Evolutionary conservation across 2,113 vertebrate species (phyloP).

Genomic region (Ahaetulla prasina): DNA sequence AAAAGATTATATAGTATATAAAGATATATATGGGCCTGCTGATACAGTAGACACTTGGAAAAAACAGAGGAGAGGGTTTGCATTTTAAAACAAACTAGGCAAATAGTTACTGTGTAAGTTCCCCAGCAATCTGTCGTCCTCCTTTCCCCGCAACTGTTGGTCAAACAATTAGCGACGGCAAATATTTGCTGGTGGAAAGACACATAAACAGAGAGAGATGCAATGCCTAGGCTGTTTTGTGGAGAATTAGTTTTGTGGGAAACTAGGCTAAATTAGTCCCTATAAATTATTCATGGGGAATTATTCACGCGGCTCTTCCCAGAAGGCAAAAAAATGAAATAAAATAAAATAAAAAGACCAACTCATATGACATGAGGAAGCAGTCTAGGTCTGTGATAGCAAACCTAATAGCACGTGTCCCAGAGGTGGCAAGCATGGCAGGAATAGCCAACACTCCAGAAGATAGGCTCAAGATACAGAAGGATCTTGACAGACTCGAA

Average conservation of each 20-base stretch:
- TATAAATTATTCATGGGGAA: background rate
- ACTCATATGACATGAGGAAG: background rate
- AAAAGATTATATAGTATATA: too few relatives aligned
- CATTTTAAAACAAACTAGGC: background rate
- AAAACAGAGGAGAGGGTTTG: background rate
- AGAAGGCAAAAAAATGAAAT: background rate
- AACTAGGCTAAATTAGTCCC: background rate
- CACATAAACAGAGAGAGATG: background rate
- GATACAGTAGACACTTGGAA: background rate
- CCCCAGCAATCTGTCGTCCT: slow-evolving; percentile 4
- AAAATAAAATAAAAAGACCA: background rate
- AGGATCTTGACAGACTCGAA: too few relatives aligned
- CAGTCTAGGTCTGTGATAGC: background rate
- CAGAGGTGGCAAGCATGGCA: too few relatives aligned
- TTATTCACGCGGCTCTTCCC: background rate
- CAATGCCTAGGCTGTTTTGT: background rate
- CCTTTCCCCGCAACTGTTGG: slow-evolving; percentile 7
- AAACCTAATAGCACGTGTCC: too few relatives aligned
- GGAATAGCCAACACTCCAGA: too few relatives aligned
- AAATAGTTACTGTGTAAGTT: background rate
- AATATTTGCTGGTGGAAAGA: slow-evolving; percentile 12
- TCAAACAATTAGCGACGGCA: slow-evolving; percentile 28
- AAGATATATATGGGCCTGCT: too few relatives aligned
- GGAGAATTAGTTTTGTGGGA: background rate
- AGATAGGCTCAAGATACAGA: too few relatives aligned